Evolutionary conservation across 2,113 vertebrate genomes (phyloP), one percentile per base, ranked within the genome.

Genomic region (Acanthochromis polyacanthus): DNA sequence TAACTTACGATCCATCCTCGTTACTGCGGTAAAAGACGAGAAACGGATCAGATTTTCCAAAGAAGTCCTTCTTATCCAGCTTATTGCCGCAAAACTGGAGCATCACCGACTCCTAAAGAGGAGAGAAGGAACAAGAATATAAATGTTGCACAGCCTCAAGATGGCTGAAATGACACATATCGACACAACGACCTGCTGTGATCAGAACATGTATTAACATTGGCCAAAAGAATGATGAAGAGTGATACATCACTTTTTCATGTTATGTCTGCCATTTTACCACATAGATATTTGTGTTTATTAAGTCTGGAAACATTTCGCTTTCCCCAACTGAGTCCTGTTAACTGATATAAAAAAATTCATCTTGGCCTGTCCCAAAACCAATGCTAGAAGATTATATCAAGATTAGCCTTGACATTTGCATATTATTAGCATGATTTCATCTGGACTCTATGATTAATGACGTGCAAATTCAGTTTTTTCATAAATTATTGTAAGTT

Each of bases 61-160:
- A 97, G 92, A 97, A 97, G 83, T 97, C 96, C 85, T 97, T 97
- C 91, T 97, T 97, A 82, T 97, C 96, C 82, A 97, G 89, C 75
- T 96, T 97, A 93, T 97, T 97, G 0, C 96, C 96, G 89, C 96
- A 97, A 84, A 98, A 97, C 58, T 98, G 97, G 89, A 98, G 95
- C 93, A 96, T 90, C 80, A 96, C 96, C 5, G 96, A 95, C 90
- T 98, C 97, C 97, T 98, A 81, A 78, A 87, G 4, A 28, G 8
- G 15, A 56, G 23, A 59, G 46, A 23, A 58, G 38, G 10, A 40
- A 62, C 10, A 15, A 55, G 72, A 17, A 16, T 8, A 16, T 46
- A 17, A 46, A 46, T 46, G 14, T 16, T 36, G 8, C 32, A 36
- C 32, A 36, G 32, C 7, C 32, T 58, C 25, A 19, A 52, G 30